Evolutionary conservation across 2,888 invertebrate genomes (phyloP).

Genomic region (Pediacus dermestoides): DNA sequence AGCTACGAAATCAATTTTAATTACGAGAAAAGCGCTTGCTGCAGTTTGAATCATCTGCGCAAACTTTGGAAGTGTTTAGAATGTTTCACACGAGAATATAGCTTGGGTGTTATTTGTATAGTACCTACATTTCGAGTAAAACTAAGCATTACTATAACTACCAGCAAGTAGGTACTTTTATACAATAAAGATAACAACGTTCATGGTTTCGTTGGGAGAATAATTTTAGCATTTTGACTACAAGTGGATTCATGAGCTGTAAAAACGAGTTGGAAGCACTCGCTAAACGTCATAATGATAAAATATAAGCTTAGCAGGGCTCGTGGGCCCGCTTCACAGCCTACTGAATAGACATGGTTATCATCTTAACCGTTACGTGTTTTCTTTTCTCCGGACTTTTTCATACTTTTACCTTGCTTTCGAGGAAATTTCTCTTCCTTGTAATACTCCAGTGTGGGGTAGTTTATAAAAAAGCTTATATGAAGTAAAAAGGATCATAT

Average conservation of each 20-base stretch:
- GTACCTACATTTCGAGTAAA: no score
- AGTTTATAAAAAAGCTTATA: slow-evolving; percentile 5
- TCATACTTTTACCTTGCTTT: neutral
- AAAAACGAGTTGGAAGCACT: slow-evolving; percentile 23
- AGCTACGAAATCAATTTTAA: no score
- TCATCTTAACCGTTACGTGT: slow-evolving; percentile 2
- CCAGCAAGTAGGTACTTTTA: slow-evolving; percentile 8
- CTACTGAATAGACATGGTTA: slow-evolving; percentile 10
- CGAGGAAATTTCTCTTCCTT: neutral
- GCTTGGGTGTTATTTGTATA: no score
- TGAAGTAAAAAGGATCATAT: slow-evolving; percentile 4
- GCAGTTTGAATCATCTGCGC: no score
- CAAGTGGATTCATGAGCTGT: slow-evolving; percentile 20
- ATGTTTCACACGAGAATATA: no score
- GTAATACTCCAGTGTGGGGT: neutral
- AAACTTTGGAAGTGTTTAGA: no score
- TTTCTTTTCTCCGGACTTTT: neutral
- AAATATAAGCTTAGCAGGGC: slow-evolving; percentile 27
- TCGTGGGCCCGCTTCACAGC: slow-evolving; percentile 20
- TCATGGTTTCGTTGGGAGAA: slow-evolving; percentile 20
- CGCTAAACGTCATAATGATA: slow-evolving; percentile 33
- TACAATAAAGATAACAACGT: slow-evolving; percentile 23
- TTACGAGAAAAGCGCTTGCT: no score
- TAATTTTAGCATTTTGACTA: slow-evolving; percentile 24
- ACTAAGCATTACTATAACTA: no score